A percentile compares a stretch with the other conserved stretches of the same genome.
Conservation (phyloP, 2,797 vertebrate species). For the Pagetopsis macropterus region DNA sequence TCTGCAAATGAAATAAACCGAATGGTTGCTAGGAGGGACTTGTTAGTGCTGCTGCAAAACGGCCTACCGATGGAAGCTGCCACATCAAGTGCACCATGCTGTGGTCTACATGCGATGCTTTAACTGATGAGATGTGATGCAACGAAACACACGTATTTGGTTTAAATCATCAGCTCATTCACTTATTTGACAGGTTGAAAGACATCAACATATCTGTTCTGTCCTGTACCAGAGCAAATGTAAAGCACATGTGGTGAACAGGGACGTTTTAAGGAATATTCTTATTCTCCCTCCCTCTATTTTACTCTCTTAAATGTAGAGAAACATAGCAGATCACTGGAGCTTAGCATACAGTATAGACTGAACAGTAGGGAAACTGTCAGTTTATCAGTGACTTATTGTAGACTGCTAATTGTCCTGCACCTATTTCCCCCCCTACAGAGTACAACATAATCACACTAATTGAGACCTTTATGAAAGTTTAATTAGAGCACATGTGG, state of each 20-base stretch:
- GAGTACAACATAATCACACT: background rate
- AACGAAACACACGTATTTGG: background rate
- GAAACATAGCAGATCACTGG: background rate
- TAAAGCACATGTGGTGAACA: no score
- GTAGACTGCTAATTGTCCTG: background rate
- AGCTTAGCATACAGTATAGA: background rate
- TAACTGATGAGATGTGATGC: background rate
- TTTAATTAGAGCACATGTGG: background rate
- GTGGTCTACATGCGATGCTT: background rate
- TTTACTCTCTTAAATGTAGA: background rate
- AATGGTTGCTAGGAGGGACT: constrained; percentile 32
- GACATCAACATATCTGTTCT: background rate
- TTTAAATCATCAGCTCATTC: background rate
- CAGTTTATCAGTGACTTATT: background rate
- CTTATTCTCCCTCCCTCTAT: background rate
- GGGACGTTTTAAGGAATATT: background rate
- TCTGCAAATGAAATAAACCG: constrained; percentile 17
- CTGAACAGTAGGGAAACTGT: background rate
- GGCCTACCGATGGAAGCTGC: constrained; percentile 39
- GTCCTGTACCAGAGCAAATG: no score
- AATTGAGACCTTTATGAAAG: background rate
- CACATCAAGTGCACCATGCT: constrained; percentile 11
- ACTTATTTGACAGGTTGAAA: background rate
- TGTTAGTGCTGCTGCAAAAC: constrained; percentile 13
- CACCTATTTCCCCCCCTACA: background rate